Conservation (phyloP, 2,113 vertebrate genomes). For the Melanerpes aurifrons region DNA sequence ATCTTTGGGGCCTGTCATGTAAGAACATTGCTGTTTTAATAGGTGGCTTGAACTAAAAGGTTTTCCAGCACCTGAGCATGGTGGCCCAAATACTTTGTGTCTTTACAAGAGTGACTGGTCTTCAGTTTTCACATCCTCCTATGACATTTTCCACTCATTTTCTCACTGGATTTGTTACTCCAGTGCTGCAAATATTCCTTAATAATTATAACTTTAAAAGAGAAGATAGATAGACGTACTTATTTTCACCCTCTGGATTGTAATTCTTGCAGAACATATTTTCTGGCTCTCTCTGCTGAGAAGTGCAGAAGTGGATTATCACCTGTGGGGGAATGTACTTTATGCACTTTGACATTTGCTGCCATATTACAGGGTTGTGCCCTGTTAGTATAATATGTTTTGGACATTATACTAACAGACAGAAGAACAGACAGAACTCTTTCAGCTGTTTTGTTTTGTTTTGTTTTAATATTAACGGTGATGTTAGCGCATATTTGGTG, state of each 20-base stretch:
- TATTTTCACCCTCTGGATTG: neutral
- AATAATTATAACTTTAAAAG: neutral
- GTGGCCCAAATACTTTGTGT: neutral
- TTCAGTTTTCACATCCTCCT: neutral
- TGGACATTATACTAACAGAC: no score
- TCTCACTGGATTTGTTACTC: neutral
- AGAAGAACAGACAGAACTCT: neutral
- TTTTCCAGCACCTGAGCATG: neutral
- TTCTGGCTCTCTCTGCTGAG: neutral
- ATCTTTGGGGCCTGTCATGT: neutral
- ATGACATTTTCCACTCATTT: neutral
- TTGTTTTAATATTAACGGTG: neutral
- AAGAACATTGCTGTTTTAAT: neutral
- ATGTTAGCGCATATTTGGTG: neutral
- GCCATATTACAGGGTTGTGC: neutral
- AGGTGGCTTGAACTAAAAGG: neutral
- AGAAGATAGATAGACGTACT: neutral
- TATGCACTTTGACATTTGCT: neutral
- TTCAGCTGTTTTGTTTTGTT: neutral
- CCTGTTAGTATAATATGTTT: neutral
- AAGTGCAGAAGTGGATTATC: neutral
- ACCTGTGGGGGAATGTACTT: neutral
- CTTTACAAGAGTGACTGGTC: neutral
- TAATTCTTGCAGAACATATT: neutral
- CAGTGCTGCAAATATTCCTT: neutral